These are phyloP conservation scores for Corythaeola cristata DNA, from an alignment of 2,113 vertebrate genomes.

Conservation along the genomic window DNA sequence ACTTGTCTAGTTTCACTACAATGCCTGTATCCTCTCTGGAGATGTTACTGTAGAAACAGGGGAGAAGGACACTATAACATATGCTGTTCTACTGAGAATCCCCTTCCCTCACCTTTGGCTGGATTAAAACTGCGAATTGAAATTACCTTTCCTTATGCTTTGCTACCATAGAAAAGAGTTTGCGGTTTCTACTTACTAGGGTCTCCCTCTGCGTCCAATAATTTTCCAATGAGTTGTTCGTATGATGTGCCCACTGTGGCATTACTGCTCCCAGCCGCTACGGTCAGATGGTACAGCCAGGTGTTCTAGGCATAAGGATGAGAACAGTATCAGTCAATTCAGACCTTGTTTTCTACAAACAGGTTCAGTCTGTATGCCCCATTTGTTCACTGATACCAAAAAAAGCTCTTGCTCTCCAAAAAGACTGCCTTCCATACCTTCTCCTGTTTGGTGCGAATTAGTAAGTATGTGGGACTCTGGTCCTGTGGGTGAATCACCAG, in stretches of 20 bases:
- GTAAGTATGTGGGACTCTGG: constrained; percentile 88
- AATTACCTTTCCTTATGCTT: not conserved
- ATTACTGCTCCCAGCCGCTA: constrained; percentile 81
- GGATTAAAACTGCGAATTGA: not conserved
- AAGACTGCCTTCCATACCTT: constrained; percentile 75
- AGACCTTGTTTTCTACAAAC: not conserved
- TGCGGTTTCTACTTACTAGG: constrained; percentile 74
- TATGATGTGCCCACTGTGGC: constrained; percentile 84
- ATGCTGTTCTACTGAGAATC: not conserved
- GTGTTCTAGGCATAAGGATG: constrained; percentile 75
- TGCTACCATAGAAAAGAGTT: not conserved
- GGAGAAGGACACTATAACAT: not conserved
- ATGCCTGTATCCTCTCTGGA: not conserved
- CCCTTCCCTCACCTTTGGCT: not conserved
- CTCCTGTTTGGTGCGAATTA: constrained; percentile 89
- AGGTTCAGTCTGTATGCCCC: not conserved
- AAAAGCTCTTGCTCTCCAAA: not conserved
- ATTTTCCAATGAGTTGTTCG: constrained; percentile 84
- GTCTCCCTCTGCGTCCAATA: constrained; percentile 85
- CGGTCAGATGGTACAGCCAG: constrained; percentile 87
- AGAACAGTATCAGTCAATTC: not conserved
- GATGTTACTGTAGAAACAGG: not conserved
- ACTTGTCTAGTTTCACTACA: not conserved
- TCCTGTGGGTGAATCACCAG: constrained; percentile 85
- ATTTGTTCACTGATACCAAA: not conserved